Conservation (phyloP, 2,113 vertebrate species). For the Suricata suricatta region DNA sequence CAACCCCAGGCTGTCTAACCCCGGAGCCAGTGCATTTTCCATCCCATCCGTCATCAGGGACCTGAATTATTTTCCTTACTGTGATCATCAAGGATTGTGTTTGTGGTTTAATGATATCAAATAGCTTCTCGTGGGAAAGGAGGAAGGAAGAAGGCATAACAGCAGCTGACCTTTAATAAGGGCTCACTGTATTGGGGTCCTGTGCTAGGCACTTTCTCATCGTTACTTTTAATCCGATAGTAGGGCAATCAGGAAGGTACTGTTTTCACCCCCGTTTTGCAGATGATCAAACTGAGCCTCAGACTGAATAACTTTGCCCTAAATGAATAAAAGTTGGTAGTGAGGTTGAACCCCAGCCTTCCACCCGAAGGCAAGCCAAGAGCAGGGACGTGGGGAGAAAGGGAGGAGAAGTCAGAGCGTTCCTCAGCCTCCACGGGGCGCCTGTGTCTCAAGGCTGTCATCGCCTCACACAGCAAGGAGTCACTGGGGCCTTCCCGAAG, state of each 20-base stretch:
- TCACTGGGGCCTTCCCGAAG: neutral
- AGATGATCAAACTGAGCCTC: neutral
- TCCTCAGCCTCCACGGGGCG: neutral
- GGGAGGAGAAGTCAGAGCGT: neutral
- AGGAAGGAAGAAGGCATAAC: neutral
- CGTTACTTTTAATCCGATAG: neutral
- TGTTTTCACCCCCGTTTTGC: neutral
- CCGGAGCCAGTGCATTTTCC: no score
- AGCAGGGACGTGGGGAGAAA: neutral
- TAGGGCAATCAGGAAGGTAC: neutral
- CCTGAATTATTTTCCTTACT: neutral
- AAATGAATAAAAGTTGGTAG: neutral
- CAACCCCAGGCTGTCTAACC: neutral
- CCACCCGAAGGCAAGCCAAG: neutral
- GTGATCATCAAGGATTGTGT: neutral
- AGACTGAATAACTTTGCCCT: neutral
- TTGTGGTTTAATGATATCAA: neutral
- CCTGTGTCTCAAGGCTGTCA: neutral
- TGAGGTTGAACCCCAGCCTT: neutral
- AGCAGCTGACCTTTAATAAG: neutral
- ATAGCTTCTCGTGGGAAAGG: neutral
- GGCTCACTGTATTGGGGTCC: neutral
- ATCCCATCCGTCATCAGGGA: neutral
- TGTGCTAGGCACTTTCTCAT: neutral
- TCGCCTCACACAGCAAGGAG: neutral